Conservation (phyloP, 2,113 vertebrate species). For the human (Homo sapiens) region GRCh38 chr7:154847001-154847500, state of each 20-base stretch:
- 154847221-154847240: neutral
- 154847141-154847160: too few relatives aligned
- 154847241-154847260: rapidly evolving
- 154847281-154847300: rapidly evolving
- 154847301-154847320: neutral
- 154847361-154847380: neutral
- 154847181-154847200: rapidly evolving
- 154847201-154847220: rapidly evolving
- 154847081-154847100: rapidly evolving
- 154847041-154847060: rapidly evolving
- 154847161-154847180: rapidly evolving
- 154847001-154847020: rapidly evolving
- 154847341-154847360: neutral
- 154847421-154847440: neutral
- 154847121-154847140: rapidly evolving
- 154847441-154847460: neutral
- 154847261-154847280: rapidly evolving
- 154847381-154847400: neutral
- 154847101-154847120: neutral
- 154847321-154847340: neutral
- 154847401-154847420: neutral
- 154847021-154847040: rapidly evolving
- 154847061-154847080: rapidly evolving
- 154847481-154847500: neutral
- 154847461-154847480: neutral